Conservation (phyloP, 2,888 invertebrate species). For the Rotaria macrura region DNA sequence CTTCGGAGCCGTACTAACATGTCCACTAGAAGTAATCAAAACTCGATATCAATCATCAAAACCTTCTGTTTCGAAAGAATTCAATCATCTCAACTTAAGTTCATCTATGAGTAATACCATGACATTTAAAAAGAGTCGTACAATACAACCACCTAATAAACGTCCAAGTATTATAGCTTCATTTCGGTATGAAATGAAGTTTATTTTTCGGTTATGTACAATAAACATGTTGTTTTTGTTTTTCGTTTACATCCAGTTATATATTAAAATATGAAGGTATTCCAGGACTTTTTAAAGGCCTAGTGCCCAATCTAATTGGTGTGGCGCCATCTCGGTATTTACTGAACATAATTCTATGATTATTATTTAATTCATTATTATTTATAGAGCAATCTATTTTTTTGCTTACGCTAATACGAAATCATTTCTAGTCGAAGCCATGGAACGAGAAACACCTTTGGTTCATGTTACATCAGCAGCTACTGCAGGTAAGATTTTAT, state of each 20-base stretch:
- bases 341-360: conserved; percentile 35
- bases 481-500: conserved; percentile 39
- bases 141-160: background rate
- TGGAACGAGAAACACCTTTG: conserved; percentile 70
- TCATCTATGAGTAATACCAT: background rate
- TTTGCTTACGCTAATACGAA: conserved; percentile 93
- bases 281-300: conserved; percentile 83
- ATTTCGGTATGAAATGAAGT: background rate
- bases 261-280: conserved; percentile 87
- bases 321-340: conserved; percentile 82
- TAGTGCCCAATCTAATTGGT: conserved; percentile 92
- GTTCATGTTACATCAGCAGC: conserved; percentile 58
- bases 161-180: background rate
- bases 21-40: conserved; percentile 93
- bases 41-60: conserved; percentile 88
- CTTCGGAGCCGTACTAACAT: conserved; percentile 87
- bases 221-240: too few species aligned
- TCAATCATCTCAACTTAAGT: background rate
- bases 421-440: conserved; percentile 61
- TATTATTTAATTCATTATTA: background rate
- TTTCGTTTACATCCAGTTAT: too few species aligned
- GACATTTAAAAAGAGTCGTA: background rate
- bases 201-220: too few species aligned
- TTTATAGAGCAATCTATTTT: conserved; percentile 84
- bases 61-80: background rate